Evolutionary conservation across 1,140 invertebrate species (phyloP), one percentile per base, ranked within the genome.

Genomic region (Contarinia nasturtii): DNA sequence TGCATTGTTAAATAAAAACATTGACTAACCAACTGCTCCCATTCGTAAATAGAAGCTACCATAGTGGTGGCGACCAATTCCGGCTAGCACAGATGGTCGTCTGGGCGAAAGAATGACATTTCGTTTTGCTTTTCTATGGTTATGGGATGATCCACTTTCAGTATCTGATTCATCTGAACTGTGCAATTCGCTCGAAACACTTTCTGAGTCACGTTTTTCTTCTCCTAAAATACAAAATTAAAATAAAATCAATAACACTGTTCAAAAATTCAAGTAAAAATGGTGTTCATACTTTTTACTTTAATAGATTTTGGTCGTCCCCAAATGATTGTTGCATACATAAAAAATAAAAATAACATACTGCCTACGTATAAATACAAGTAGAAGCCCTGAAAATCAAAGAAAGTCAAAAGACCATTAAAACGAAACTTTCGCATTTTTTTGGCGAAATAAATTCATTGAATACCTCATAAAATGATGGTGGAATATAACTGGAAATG

Each of bases 11-110:
- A 36, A 36, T 27, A 27, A 27, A 27, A 27, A 10, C 27, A 27
- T 47, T 2, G 37, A 64, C 75, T 74, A 60, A 86, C 84, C 80
- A 49, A 93, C 87, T 40, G 87, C 88, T 4, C 89, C 89, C 80
- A 93, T 88, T 53, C 88, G 71, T 10, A 94, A 67, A 63, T 94
- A 94, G 67, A 94, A 93, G 57, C 86, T 90, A 8, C 88, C 89
- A 53, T 89, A 90, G 61, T 86, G 79, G 52, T 85, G 80, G 18
- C 78, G 73, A 57, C 52, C 65, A 52, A 50, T 54, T 41, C 54
- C 70, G 52, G 48, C 61, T 55, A 53, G 57, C 57, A 59, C 54
- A 53, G 59, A 66, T 51, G 66, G 73, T 56, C 55, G 64, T 55
- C 55, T 62, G 45, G 58, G 67, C 55, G 58, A 70, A 7, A 52